A percentile compares a stretch with the other conserved stretches of the same genome.
Evolutionary conservation across 2,113 vertebrate genomes (phyloP).

Genomic region (Lates calcarifer): DNA sequence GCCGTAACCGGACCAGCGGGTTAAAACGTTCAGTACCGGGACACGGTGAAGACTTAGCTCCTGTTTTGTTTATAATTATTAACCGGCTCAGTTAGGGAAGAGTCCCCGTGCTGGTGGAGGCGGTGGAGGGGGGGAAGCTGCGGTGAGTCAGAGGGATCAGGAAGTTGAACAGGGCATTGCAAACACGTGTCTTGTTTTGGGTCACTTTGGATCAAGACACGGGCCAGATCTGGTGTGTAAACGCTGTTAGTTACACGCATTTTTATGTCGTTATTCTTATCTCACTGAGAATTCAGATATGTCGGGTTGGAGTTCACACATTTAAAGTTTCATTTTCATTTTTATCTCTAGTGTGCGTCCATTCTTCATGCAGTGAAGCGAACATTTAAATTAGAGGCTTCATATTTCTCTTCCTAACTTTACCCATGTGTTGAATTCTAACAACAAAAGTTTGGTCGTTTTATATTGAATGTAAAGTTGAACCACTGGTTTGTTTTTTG

Average conservation of each 20-base stretch:
- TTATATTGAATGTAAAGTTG: background rate
- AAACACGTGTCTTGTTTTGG: conserved; percentile 81
- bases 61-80: background rate
- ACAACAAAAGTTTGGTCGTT: background rate
- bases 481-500: no score
- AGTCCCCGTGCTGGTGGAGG: background rate
- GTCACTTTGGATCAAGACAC: conserved; percentile 67
- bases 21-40: background rate
- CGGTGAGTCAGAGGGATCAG: conserved; percentile 44
- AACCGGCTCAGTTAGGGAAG: background rate
- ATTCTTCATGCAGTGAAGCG: background rate
- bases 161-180: conserved; percentile 66
- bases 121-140: background rate
- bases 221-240: conserved; percentile 4
- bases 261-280: background rate
- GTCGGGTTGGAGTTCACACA: background rate
- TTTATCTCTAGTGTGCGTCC: background rate
- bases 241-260: background rate
- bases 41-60: background rate
- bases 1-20: background rate
- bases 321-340: background rate
- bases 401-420: background rate
- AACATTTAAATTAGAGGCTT: background rate
- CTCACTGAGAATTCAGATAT: background rate
- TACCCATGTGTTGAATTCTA: background rate